Conservation (phyloP, 1,140 invertebrate species). For the Pseudomyrmex cubaensis region DNA sequence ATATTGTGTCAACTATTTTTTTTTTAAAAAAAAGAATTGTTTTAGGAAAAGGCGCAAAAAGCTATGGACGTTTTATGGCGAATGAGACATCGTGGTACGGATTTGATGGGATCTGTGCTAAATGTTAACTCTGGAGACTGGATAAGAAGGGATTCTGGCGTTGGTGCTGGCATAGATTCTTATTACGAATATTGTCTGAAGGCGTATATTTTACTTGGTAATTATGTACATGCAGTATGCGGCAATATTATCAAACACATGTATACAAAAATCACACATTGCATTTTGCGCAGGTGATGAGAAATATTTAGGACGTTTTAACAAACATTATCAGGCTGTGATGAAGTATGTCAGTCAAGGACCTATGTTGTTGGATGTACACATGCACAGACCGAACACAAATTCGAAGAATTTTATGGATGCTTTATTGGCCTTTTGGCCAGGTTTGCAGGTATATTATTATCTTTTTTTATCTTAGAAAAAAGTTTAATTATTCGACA, state of each 20-base stretch:
- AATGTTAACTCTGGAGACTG: slow-evolving; percentile 99
- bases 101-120: slow-evolving; percentile 97
- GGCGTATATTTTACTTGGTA: slow-evolving; percentile 92
- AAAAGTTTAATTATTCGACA: slow-evolving; percentile 19
- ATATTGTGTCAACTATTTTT: too few species aligned
- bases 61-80: slow-evolving; percentile 99
- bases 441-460: slow-evolving; percentile 93
- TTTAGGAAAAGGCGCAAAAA: slow-evolving; percentile 94
- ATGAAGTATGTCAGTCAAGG: slow-evolving; percentile 99
- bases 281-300: slow-evolving; percentile 89
- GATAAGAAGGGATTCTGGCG: slow-evolving; percentile 97
- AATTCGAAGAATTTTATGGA: slow-evolving; percentile 99
- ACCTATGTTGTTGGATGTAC: slow-evolving; percentile 98
- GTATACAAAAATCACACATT: neutral
- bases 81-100: slow-evolving; percentile 95
- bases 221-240: slow-evolving; percentile 36
- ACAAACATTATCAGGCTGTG: slow-evolving; percentile 98
- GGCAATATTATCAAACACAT: neutral
- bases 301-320: slow-evolving; percentile 96
- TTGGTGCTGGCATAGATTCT: slow-evolving; percentile 99
- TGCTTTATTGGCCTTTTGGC: slow-evolving; percentile 98
- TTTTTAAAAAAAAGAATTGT: too few species aligned
- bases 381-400: slow-evolving; percentile 98
- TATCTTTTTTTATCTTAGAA: slow-evolving; percentile 42
- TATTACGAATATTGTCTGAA: slow-evolving; percentile 99